Conservation (phyloP, 2,797 vertebrate species). For the Siniperca scherzeri region DNA sequence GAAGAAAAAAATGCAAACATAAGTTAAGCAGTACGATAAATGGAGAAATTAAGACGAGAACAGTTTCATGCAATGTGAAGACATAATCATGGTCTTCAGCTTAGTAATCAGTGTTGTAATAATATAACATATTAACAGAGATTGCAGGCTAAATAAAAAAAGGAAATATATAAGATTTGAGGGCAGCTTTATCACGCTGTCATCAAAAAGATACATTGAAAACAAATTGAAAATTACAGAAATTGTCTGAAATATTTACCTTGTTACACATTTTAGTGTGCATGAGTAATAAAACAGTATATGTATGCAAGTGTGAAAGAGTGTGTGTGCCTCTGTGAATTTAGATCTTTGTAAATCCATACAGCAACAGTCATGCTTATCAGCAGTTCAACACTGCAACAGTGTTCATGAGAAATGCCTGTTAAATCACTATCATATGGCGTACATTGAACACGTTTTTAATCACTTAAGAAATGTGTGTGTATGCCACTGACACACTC, state of each 20-base stretch:
- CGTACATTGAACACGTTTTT: conserved; percentile 24
- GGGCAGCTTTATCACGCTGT: background rate
- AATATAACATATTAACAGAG: conserved; percentile 1
- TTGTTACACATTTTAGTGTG: conserved; percentile 2
- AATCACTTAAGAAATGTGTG: conserved; percentile 37
- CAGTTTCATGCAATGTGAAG: conserved; percentile 56
- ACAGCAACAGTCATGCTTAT: conserved; percentile 40
- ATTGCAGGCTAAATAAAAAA: background rate
- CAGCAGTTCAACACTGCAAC: conserved; percentile 35
- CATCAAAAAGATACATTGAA: background rate
- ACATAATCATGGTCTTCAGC: background rate
- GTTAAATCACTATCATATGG: conserved; percentile 48
- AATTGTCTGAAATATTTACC: background rate
- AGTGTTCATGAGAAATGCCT: conserved; percentile 31
- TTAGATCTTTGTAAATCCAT: conserved; percentile 49
- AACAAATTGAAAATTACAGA: background rate
- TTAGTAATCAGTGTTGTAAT: conserved; percentile 9
- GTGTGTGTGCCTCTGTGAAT: conserved; percentile 19
- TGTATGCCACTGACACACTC: conserved; percentile 27
- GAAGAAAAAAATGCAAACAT: conserved; percentile 68
- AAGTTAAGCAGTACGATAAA: conserved; percentile 67
- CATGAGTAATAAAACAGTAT: conserved; percentile 5
- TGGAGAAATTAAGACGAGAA: conserved; percentile 36
- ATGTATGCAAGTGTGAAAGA: background rate
- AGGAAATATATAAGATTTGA: background rate